These are phyloP conservation scores for Pheosia gnoma DNA, from an alignment of 2,888 invertebrate species.

Conservation along the genomic window DNA sequence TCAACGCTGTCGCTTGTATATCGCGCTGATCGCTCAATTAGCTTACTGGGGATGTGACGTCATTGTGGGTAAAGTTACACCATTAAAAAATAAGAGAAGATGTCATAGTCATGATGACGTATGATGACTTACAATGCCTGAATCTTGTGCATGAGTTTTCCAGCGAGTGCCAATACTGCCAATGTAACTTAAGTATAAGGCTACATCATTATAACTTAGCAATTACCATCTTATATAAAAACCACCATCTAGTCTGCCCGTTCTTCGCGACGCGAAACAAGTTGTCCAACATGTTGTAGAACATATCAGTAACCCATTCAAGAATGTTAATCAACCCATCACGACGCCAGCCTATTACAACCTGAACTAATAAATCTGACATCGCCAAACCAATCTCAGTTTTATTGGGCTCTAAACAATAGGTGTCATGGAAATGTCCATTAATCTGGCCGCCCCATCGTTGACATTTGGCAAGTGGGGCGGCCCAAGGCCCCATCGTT, in stretches of 20 bases:
- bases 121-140: too few relatives aligned
- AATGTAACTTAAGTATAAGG: too few relatives aligned
- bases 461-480: constrained; percentile 67
- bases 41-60: constrained; percentile 5
- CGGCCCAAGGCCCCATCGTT: constrained; percentile 47
- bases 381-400: constrained; percentile 5
- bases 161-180: too few relatives aligned
- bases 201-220: too few relatives aligned
- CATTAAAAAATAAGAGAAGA: background rate
- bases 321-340: background rate
- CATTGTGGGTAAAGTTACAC: background rate
- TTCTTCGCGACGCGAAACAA: too few relatives aligned
- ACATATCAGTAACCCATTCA: background rate
- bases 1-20: constrained; percentile 33
- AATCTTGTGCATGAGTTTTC: too few relatives aligned
- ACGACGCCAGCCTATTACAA: background rate
- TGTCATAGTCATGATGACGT: too few relatives aligned
- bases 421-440: constrained; percentile 34
- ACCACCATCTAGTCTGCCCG: too few relatives aligned
- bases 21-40: constrained; percentile 33
- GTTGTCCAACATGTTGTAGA: background rate
- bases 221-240: too few relatives aligned
- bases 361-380: background rate
- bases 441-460: constrained; percentile 39
- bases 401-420: constrained; percentile 28